Conservation (phyloP, 35 echinoderm and acorn worm species). For the Apostichopus japonicus region DNA sequence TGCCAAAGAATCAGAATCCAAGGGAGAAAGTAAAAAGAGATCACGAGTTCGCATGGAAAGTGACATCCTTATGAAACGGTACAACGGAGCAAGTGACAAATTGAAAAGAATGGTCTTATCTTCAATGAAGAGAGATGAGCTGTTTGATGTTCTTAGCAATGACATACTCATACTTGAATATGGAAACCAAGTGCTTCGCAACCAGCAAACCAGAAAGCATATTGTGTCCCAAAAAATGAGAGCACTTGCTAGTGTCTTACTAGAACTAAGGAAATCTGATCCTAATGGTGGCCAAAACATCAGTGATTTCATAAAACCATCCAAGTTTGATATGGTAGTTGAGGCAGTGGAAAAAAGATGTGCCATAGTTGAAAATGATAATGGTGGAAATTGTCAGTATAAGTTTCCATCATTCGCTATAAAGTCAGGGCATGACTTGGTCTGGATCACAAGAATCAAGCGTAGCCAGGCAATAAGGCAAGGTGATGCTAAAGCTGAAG, state of each 20-base stretch:
- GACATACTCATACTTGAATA: conserved; percentile 16
- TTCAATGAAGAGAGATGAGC: conserved; percentile 15
- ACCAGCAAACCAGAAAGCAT: neutral
- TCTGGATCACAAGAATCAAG: neutral
- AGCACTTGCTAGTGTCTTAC: neutral
- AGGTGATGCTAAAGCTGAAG: neutral
- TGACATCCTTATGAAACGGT: neutral
- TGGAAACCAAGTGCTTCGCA: neutral
- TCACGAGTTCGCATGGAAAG: neutral
- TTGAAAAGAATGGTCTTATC: conserved; percentile 29
- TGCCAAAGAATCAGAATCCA: neutral
- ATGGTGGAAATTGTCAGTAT: neutral
- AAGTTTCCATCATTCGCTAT: neutral
- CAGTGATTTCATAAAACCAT: conserved; percentile 19
- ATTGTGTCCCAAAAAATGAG: conserved; percentile 20
- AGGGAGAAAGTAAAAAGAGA: neutral
- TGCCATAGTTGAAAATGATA: neutral
- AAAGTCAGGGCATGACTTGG: conserved; percentile 16
- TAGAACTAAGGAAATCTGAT: neutral
- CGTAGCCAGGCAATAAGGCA: neutral
- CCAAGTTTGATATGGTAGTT: neutral
- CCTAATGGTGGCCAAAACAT: neutral
- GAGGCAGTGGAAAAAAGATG: neutral
- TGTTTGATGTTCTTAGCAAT: conserved; percentile 28
- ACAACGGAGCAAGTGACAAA: neutral